Conservation (phyloP, 2,113 vertebrate species). For the Drymodes brunneopygia region DNA sequence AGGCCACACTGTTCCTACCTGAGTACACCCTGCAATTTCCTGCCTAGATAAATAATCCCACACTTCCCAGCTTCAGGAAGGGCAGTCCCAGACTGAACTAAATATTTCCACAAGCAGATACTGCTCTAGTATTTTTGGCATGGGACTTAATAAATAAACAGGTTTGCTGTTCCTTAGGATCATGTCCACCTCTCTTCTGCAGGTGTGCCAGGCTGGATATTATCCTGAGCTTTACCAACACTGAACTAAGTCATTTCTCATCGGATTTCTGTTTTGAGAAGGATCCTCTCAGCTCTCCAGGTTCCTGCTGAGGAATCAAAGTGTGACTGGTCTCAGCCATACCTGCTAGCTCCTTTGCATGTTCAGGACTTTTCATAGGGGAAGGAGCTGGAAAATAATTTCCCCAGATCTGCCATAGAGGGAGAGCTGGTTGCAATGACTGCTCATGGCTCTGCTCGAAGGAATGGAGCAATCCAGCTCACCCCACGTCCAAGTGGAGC, state of each 20-base stretch:
- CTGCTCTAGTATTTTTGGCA: background rate
- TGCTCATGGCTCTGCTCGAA: background rate
- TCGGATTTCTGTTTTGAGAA: background rate
- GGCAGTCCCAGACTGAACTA: background rate
- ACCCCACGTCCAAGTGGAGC: fast-evolving
- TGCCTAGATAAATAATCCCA: background rate
- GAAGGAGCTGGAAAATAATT: background rate
- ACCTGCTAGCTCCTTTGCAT: fast-evolving
- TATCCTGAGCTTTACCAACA: background rate
- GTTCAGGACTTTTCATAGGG: background rate
- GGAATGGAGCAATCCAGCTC: background rate
- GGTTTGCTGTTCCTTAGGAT: background rate
- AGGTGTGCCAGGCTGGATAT: background rate
- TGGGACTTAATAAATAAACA: background rate
- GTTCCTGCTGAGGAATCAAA: background rate
- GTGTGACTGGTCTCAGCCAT: background rate
- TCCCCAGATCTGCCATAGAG: background rate
- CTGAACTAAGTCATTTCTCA: background rate
- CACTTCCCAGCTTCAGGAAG: background rate
- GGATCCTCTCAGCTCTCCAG: background rate
- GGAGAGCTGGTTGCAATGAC: background rate
- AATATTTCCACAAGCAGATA: background rate
- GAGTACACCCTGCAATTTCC: background rate
- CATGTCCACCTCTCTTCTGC: fast-evolving
- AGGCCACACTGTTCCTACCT: background rate